Conservation (phyloP, 2,797 vertebrate species). For the Gorsachius magnificus region DNA sequence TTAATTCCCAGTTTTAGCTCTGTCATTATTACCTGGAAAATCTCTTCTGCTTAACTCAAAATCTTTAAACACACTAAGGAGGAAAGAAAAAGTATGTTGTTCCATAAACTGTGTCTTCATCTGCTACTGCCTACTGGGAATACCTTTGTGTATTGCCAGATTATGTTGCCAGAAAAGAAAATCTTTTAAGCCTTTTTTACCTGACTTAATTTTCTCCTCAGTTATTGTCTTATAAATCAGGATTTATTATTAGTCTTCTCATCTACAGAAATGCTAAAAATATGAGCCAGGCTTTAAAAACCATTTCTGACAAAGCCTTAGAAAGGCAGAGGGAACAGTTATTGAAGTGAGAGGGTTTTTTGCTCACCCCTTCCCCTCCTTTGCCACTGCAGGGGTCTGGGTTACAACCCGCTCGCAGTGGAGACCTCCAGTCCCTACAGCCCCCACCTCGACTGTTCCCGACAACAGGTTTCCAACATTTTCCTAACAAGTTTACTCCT, state of each 20-base stretch:
- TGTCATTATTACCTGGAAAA: neutral
- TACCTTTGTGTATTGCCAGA: conserved; percentile 9
- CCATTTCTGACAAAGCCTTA: neutral
- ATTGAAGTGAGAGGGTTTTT: neutral
- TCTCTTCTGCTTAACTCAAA: neutral
- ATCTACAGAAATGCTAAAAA: conserved; percentile 6
- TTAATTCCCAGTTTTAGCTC: neutral
- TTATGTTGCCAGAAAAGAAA: conserved; percentile 29
- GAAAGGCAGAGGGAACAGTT: neutral
- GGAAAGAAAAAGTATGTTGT: neutral
- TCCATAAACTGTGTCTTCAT: conserved; percentile 41
- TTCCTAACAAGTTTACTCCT: neutral
- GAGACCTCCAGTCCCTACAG: neutral
- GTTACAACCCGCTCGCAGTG: neutral
- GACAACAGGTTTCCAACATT: neutral
- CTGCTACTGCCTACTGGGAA: neutral
- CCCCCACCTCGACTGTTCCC: neutral
- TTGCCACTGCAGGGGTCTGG: neutral
- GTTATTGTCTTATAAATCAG: conserved; percentile 55
- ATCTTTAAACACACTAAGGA: conserved; percentile 15
- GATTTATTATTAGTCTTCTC: conserved; percentile 1
- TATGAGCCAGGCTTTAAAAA: conserved; percentile 6
- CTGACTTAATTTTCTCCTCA: conserved; percentile 22
- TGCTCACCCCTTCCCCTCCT: neutral
- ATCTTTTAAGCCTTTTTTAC: conserved; percentile 32